Evolutionary conservation across 2,888 invertebrate genomes (phyloP), one percentile per base, ranked within the genome.

Genomic region (Glaucopsyche alexis): DNA sequence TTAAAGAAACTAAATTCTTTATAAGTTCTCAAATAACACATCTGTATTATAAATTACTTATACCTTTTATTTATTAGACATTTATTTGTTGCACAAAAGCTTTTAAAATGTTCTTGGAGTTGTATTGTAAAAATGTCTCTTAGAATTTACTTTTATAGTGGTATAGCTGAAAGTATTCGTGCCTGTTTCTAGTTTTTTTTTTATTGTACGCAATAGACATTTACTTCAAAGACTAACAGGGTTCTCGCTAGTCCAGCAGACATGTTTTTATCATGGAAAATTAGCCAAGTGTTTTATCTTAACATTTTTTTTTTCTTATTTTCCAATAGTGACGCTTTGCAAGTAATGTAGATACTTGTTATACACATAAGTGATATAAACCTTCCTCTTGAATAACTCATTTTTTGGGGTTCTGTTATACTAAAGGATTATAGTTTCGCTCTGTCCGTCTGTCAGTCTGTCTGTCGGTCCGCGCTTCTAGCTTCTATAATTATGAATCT

Each of bases 71-170:
- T 40, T 42, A 42, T 55, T 55, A 9, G 52, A 19, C 9, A 16
- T 55, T 66, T 66, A n/a, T 66, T 66, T 8, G 42, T 66, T 9
- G 14, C 38, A 40, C 40, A 42, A 65, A 65, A 65, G 65, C 65
- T 65, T 65, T 65, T 40, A 8, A 29, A 42, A 65, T 65, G n/a
- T 42, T 65, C 65, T 65, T 13, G 38, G 42, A 42, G 64, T 14
- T 64, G 64, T 55, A 55, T 55, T 55, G 55, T 65, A 14, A 65
- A n/a, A 42, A 66, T 66, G 66, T 42, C 66, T 40, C 42, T 66
- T 42, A 60, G 29, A 60, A 29, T 60, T 60, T 60, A 60, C 60
- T 60, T 29, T 60, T 60, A 42, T 42, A 14, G 40, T 42, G 16
- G 7, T 52, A 52, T 40, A 42, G 16, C 66, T 42, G 66, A 42